A percentile compares a stretch with the other conserved stretches of the same genome.
phyloP scores from a whole-genome alignment of 2,797 vertebrate species.

The Hybognathus amarus region DNA sequence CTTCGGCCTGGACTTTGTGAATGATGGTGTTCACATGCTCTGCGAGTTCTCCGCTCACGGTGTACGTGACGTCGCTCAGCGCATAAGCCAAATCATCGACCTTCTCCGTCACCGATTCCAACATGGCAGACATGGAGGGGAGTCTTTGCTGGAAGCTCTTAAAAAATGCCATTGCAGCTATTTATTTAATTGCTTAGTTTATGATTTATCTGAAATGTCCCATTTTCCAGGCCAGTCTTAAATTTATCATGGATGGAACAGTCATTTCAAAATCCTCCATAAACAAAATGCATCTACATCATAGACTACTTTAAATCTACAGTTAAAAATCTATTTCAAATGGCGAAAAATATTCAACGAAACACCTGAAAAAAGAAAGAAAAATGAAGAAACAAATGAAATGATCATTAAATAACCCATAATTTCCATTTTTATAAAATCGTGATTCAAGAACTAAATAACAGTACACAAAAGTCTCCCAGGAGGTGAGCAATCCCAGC shows the following conservation, averaged over 20 bases:
- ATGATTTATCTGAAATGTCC: constrained; percentile 1
- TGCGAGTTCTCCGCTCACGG: constrained; percentile 78
- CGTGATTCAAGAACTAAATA: neutral
- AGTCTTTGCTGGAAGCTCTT: constrained; percentile 78
- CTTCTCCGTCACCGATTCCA: constrained; percentile 75
- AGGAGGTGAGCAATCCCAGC: neutral
- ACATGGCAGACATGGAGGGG: constrained; percentile 80
- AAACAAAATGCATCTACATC: neutral
- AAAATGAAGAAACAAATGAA: neutral
- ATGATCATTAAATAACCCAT: neutral
- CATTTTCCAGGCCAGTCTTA: neutral
- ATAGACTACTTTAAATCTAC: neutral
- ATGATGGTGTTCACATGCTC: constrained; percentile 81
- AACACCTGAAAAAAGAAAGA: constrained; percentile 22
- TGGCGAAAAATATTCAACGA: neutral
- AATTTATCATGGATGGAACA: neutral
- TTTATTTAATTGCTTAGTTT: constrained; percentile 7
- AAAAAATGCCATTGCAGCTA: constrained; percentile 77
- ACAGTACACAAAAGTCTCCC: neutral
- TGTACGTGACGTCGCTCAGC: constrained; percentile 75
- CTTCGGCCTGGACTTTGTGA: constrained; percentile 71
- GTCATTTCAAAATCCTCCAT: neutral
- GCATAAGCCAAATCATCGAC: constrained; percentile 76
- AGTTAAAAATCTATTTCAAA: neutral
- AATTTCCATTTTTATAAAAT: neutral